Percentiles rank a stretch among this genome's conserved stretches.
These are phyloP conservation scores for Neria commutata DNA, from an alignment of 2,888 invertebrate species.

Conservation along the genomic window DNA sequence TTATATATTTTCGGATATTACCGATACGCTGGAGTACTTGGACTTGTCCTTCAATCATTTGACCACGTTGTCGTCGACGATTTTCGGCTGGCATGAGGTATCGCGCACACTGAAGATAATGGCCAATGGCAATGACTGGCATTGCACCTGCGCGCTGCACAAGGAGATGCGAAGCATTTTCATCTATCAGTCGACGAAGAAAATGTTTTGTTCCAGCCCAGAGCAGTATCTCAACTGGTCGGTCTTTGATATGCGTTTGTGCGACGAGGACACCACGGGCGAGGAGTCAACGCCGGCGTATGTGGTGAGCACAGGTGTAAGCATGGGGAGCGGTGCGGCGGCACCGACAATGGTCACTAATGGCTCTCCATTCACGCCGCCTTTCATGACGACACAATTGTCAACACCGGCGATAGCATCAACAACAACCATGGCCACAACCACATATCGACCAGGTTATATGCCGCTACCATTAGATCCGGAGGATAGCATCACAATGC, in stretches of 20 bases:
- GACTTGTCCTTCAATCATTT: conserved; percentile 49
- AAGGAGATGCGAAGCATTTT: conserved; percentile 36
- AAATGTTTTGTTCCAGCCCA: conserved; percentile 36
- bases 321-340: background rate
- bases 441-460: background rate
- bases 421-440: background rate
- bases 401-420: background rate
- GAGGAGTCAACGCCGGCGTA: background rate
- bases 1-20: conserved; percentile 40
- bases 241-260: conserved; percentile 35
- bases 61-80: conserved; percentile 31
- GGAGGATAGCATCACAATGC: conserved; percentile 1
- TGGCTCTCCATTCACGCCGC: too few relatives aligned
- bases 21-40: conserved; percentile 35
- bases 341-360: background rate
- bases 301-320: background rate
- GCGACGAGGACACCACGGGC: conserved; percentile 8
- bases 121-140: conserved; percentile 43
- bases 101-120: conserved; percentile 31
- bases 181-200: conserved; percentile 19
- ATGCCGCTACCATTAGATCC: too few relatives aligned
- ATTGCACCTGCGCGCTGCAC: conserved; percentile 44
- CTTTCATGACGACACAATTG: background rate
- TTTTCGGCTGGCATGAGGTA: conserved; percentile 40
- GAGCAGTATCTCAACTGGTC: conserved; percentile 22